Base-by-base conservation (phyloP, 1,140 invertebrate species). In the Drosophila ananassae region DNA sequence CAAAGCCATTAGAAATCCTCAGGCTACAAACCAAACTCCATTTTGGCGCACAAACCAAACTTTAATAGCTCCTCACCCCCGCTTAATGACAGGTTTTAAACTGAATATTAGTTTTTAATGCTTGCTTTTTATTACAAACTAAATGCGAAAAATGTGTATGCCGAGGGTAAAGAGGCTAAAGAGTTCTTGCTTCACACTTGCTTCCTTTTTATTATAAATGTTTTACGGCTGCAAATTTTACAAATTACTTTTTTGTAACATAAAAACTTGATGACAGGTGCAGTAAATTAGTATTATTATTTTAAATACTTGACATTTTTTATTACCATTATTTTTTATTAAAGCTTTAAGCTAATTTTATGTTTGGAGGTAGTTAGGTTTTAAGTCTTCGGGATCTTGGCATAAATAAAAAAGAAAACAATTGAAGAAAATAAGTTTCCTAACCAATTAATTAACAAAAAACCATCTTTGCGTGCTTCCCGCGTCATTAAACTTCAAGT, bases 221-320 rank as follows among this genome's bases (percentile, higher is more conserved):
- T 78, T 85, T 85, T 85, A 85, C 81, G 73, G 82, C 53, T 67
- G 69, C 8, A 58, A 68, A 82, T 85, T 82, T 78, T 48, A 52
- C 69, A 82, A 87, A 85, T 85, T 85, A 82, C 82, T 68, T 85
- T 85, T 87, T 80, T 61, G n/a, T 5, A 30, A 28, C 72, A 80
- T 74, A 71, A 87, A 80, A 85, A 71, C 57, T 72, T 77, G 82
- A 72, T 57, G 82, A 78, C 82, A 85, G 82, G 74, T 85, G 82
- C 72, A 53, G 56, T 78, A 87, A 85, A 85, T 85, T 75, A 81
- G 74, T 78, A 85, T 87, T 87, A 85, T 85, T 81, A 87, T 85
- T 75, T 85, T 81, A 78, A 85, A 87, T 82, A 68, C 61, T 17
- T 17, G 77, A 10, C 2, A 41, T 55, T 21, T 32, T 13, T n/a